Evolutionary conservation across 2,113 vertebrate species (phyloP).

Genomic region (Chascanopsetta lugubris): DNA sequence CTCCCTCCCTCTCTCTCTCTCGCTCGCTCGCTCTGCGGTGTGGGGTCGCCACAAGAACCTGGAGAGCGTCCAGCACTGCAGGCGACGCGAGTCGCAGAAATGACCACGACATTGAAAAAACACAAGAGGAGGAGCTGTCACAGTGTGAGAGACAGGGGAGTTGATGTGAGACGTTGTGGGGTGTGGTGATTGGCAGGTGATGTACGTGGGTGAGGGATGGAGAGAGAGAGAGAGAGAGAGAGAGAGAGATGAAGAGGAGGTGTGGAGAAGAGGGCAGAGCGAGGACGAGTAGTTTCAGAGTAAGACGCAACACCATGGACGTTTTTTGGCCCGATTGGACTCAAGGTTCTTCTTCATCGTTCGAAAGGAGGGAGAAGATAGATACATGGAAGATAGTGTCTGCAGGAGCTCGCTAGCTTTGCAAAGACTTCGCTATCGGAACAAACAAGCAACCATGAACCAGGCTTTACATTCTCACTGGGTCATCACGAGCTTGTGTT

Average conservation of each 20-base stretch:
- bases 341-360: too few relatives aligned
- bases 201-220: slow-evolving; percentile 18
- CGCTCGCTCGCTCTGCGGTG: slow-evolving; percentile 40
- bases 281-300: slow-evolving; percentile 37
- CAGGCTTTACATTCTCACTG: too few relatives aligned
- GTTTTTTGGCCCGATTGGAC: too few relatives aligned
- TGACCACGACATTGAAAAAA: slow-evolving; percentile 10
- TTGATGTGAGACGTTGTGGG: slow-evolving; percentile 5
- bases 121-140: slow-evolving; percentile 19
- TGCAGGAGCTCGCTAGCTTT: too few relatives aligned
- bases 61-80: slow-evolving; percentile 75
- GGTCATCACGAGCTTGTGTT: too few relatives aligned
- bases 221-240: slow-evolving; percentile 4
- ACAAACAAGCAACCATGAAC: too few relatives aligned
- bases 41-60: slow-evolving; percentile 46
- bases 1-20: background rate
- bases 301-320: too few relatives aligned
- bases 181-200: slow-evolving; percentile 21
- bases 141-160: slow-evolving; percentile 27
- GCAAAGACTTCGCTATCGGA: too few relatives aligned
- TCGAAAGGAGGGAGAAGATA: too few relatives aligned
- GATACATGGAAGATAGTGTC: too few relatives aligned
- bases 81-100: slow-evolving; percentile 67
- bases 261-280: slow-evolving; percentile 34
- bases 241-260: background rate